Base-by-base conservation (phyloP, 2,888 invertebrate species). In the Apotomis capreana region DNA sequence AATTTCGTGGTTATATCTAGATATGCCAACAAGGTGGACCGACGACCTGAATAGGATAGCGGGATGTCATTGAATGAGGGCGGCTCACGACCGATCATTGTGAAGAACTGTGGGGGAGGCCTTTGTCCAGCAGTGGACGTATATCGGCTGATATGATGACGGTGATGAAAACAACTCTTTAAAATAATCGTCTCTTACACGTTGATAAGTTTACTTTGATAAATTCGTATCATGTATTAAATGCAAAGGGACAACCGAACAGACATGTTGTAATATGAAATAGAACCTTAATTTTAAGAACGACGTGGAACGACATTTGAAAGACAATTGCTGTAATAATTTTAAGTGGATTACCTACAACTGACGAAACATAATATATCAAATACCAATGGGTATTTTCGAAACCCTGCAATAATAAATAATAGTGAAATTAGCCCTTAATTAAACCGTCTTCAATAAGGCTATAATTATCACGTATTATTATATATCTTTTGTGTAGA, bases 401-500 rank as follows among this genome's bases (percentile, higher is more conserved):
- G 71, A 57, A 71, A 68, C 57, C 13, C 15, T 58, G 40, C 51
- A 63, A 51, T 13, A 61, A 46, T 65, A 40, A 55, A 46, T 57
- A 57, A 44, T 55, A 8, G 5, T 51, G 51, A 67, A 60, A 62
- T 55, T 9, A 26, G 61, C 71, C 71, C 67, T 67, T 57, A 26
- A 57, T 68, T 67, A 67, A 52, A 10, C 59, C 69, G 51, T 58
- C 65, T 57, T 40, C 49, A 61, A 44, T 68, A 5, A 62, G n/a
- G 51, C 57, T 60, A 55, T 54, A 68, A 57, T 57, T 68, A 68
- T 71, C 44, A 55, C 62, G 55, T 55, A 57, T 70, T 59, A 65
- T 52, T 70, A 69, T 49, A 51, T 63, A 60, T 68, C 60, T 70
- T 67, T 67, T 68, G 55, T 62, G 37, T 54, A 12, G 65, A 40